phyloP scores from a whole-genome alignment of 2,888 invertebrate genomes.

The Meta bourneti region DNA sequence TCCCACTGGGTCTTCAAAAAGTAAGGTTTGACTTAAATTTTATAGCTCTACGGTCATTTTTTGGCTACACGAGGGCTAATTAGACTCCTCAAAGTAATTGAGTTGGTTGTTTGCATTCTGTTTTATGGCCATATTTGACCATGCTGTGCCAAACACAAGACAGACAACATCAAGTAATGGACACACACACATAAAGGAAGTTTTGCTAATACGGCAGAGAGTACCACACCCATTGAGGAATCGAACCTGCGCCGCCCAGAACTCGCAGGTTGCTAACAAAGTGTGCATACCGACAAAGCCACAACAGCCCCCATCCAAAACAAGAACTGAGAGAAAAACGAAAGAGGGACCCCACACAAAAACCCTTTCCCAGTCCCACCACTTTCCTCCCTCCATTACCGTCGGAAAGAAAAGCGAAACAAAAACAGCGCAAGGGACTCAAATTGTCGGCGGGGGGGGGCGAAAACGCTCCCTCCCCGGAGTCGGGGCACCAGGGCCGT shows the following conservation, averaged over 20 bases:
- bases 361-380: neutral
- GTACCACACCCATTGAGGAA: neutral
- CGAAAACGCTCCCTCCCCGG: neutral
- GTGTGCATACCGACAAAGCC: neutral
- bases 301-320: constrained; percentile 12
- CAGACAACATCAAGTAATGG: neutral
- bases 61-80: too few species aligned
- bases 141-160: neutral
- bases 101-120: too few species aligned
- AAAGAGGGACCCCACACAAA: too few species aligned
- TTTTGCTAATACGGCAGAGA: neutral
- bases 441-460: too few species aligned
- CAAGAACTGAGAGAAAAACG: constrained; percentile 17
- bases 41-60: too few species aligned
- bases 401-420: too few species aligned
- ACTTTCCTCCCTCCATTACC: neutral
- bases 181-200: too few species aligned
- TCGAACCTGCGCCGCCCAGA: neutral
- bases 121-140: neutral
- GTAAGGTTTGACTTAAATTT: too few species aligned
- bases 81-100: too few species aligned
- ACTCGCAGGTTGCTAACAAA: too few species aligned
- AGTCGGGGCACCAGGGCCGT: constrained; percentile 53
- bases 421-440: too few species aligned
- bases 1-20: too few species aligned